A percentile compares a stretch with the other conserved stretches of the same genome.
Evolutionary conservation across 2,113 vertebrate genomes (phyloP).

Genomic region (Limanda limanda): DNA sequence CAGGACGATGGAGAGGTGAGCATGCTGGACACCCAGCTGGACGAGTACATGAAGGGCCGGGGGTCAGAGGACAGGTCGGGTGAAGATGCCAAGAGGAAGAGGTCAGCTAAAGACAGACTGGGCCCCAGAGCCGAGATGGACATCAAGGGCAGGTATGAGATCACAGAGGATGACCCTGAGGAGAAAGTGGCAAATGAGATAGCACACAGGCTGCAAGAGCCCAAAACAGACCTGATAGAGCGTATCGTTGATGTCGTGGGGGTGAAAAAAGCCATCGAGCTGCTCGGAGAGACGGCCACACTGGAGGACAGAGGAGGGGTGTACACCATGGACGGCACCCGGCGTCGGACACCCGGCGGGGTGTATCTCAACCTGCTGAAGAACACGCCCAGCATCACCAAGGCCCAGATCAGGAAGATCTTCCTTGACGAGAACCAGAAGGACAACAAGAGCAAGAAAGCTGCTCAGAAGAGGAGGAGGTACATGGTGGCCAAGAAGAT

Average conservation of each 20-base stretch:
- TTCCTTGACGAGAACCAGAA: conserved; percentile 92
- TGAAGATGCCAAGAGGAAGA: conserved; percentile 87
- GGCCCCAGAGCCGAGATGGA: conserved; percentile 91
- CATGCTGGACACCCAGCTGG: conserved; percentile 89
- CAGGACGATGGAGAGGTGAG: conserved; percentile 73
- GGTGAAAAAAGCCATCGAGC: conserved; percentile 91
- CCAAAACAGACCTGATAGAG: conserved; percentile 92
- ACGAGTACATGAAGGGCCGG: conserved; percentile 88
- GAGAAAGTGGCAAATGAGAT: conserved; percentile 94
- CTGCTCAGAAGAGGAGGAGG: conserved; percentile 91
- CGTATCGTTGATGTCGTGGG: conserved; percentile 91
- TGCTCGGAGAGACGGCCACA: conserved; percentile 92
- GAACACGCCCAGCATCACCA: conserved; percentile 91
- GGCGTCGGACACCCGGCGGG: conserved; percentile 95
- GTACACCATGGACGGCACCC: conserved; percentile 91
- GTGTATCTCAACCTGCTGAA: conserved; percentile 96
- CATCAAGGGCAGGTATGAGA: conserved; percentile 90
- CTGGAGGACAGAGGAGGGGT: conserved; percentile 94
- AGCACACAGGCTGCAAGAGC: conserved; percentile 91
- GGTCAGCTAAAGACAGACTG: conserved; percentile 87
- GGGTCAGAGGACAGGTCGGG: conserved; percentile 75
- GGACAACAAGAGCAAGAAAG: conserved; percentile 91
- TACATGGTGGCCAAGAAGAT: conserved; percentile 93
- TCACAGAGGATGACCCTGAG: conserved; percentile 90
- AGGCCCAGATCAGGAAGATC: conserved; percentile 89